These are phyloP conservation scores for Etheostoma spectabile DNA, from an alignment of 2,113 vertebrate species.

Conservation along the genomic window DNA sequence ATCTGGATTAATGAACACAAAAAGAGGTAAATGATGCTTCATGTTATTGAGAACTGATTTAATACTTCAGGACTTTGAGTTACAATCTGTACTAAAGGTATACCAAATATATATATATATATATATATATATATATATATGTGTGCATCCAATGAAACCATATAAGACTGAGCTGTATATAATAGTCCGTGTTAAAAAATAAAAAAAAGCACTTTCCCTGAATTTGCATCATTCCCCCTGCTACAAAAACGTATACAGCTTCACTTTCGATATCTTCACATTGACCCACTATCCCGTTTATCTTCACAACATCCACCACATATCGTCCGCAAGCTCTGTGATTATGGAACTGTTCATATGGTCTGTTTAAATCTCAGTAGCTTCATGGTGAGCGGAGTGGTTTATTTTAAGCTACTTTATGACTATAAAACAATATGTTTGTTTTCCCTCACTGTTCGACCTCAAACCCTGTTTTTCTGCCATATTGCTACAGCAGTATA, in stretches of 20 bases:
- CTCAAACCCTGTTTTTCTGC: conserved; percentile 5
- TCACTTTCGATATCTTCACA: background rate
- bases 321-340: conserved; percentile 21
- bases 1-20: background rate
- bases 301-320: conserved; percentile 4
- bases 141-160: background rate
- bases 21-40: background rate
- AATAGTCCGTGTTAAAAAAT: background rate
- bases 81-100: no score
- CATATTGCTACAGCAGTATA: background rate
- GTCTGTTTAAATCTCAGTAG: conserved; percentile 21
- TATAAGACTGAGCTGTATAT: background rate
- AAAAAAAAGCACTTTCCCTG: background rate
- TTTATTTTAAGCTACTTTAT: conserved; percentile 36
- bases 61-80: background rate
- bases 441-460: conserved; percentile 10
- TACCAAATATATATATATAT: no score
- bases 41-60: background rate
- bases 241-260: background rate
- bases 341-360: conserved; percentile 14
- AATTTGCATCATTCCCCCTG: background rate
- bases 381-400: background rate
- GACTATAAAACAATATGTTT: conserved; percentile 17
- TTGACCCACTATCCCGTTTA: conserved; percentile 36
- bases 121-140: no score